Evolutionary conservation across 2,113 vertebrate genomes (phyloP), one percentile per base, ranked within the genome.

Genomic region (Cyphomyrus discorhynchus): DNA sequence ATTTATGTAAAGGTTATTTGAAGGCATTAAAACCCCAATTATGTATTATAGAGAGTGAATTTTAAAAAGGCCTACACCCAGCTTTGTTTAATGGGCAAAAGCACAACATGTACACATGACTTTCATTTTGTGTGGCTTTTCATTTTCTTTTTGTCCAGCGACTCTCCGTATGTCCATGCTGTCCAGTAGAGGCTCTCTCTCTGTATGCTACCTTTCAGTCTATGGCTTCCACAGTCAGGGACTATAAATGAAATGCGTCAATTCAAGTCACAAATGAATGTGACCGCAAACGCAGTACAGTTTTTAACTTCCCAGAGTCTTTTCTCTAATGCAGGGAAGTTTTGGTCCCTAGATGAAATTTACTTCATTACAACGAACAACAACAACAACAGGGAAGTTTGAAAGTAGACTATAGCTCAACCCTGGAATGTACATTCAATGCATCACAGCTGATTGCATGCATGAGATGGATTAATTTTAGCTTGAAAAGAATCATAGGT

Each of bases 1-100:
- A 90, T 91, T 92, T 93, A 91, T 85, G 89, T 66, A 88, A 90
- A 90, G 56, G 90, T 90, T 89, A 90, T 90, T 90, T 88, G 47
- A 56, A 90, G 88, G 46, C 47, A 74, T 84, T 70, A 52, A 90
- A 82, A 47, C 53, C 83, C 87, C 31, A 88, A 88, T 90, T 88
- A 90, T 62, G 52, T 70, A 53, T 86, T 82, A 15, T 27, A 70
- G 56, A 74, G 53, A 77, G 31, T 70, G 90, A 89, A 74, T 83
- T 85, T 74, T 49, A 86, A 89, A 27, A 31, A n/a, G 53, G 52
- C 31, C 31, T 45, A 45, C 27, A 62, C 46, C 10, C 35, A 15
- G 10, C 15, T 5, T 88, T n/a, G 15, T 66, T 31, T 35, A 39
- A 31, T n/a, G 39, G 50, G 10, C 84, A 15, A 52, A 27, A 27